phyloP scores from a whole-genome alignment of 2,113 vertebrate genomes.

The Brachyhypopomus gauderio region DNA sequence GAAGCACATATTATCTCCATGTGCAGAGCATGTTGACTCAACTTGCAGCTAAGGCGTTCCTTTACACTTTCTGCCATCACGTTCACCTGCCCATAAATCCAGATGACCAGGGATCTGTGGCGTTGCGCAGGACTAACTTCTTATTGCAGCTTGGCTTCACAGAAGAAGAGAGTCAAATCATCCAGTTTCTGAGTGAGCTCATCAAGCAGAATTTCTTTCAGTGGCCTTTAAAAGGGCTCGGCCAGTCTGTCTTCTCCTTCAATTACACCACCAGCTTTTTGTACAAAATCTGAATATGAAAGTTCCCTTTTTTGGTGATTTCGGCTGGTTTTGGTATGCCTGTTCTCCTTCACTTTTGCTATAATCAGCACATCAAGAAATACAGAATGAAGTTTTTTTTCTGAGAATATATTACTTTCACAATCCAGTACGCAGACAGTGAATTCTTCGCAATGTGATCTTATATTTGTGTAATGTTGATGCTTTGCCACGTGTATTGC shows the following conservation, averaged over 20 bases:
- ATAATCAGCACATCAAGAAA: constrained; percentile 46
- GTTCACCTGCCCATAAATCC: constrained; percentile 86
- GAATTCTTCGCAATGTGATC: neutral
- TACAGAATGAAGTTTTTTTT: constrained; percentile 35
- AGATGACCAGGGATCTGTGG: constrained; percentile 71
- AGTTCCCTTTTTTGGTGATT: constrained; percentile 19
- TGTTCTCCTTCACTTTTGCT: constrained; percentile 21
- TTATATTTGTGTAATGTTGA: constrained; percentile 20
- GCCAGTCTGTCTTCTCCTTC: constrained; percentile 83
- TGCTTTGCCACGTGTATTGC: neutral
- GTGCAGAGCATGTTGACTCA: constrained; percentile 85
- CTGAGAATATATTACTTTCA: neutral
- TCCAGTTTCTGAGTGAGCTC: constrained; percentile 91
- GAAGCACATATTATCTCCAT: constrained; percentile 93
- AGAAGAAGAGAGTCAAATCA: constrained; percentile 86
- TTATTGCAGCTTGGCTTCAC: constrained; percentile 83
- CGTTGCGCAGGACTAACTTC: constrained; percentile 79
- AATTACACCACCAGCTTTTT: constrained; percentile 93
- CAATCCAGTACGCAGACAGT: constrained; percentile 1
- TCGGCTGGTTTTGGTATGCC: neutral
- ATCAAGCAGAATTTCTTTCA: constrained; percentile 86
- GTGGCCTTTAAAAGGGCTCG: constrained; percentile 65
- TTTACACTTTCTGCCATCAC: constrained; percentile 93
- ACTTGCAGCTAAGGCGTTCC: constrained; percentile 89
- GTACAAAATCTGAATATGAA: constrained; percentile 87